Conservation (phyloP, 1,140 invertebrate species). For the Ectropis grisescens region DNA sequence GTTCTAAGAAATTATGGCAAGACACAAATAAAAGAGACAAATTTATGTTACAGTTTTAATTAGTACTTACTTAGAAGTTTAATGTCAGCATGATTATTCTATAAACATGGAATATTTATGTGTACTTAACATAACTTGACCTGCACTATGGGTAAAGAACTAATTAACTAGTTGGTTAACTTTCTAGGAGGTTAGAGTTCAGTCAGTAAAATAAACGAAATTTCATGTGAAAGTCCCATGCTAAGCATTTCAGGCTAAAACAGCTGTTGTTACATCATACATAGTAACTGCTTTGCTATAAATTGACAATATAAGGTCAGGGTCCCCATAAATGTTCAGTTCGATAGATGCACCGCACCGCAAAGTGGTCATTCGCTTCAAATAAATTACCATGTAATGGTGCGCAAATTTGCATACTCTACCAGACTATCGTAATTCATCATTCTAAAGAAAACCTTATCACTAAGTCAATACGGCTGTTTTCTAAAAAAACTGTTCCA, state of each 20-base stretch:
- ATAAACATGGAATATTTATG: too few species aligned
- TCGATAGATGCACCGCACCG: constrained; percentile 61
- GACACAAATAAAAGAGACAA: too few species aligned
- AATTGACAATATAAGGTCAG: constrained; percentile 71
- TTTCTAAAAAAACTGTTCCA: constrained; percentile 15
- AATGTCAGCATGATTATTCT: too few species aligned
- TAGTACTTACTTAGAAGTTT: too few species aligned
- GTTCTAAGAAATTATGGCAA: too few species aligned
- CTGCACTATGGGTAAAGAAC: too few species aligned
- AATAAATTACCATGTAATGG: constrained; percentile 72
- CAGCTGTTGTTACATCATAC: constrained; percentile 50
- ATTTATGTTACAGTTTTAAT: too few species aligned
- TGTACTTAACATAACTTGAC: too few species aligned
- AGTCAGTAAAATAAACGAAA: too few species aligned
- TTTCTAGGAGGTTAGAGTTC: too few species aligned
- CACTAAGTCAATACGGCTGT: too few species aligned
- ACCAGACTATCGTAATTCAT: constrained; percentile 28
- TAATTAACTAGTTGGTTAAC: constrained; percentile 8
- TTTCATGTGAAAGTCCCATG: constrained; percentile 35
- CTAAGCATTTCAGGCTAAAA: constrained; percentile 32
- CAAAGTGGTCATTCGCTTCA: constrained; percentile 71
- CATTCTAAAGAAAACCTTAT: constrained; percentile 42
- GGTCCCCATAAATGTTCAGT: constrained; percentile 68
- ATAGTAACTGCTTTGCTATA: constrained; percentile 62
- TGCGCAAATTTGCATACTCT: constrained; percentile 69